Conservation (phyloP, 2,888 invertebrate genomes). For the Coelopa pilipes region DNA sequence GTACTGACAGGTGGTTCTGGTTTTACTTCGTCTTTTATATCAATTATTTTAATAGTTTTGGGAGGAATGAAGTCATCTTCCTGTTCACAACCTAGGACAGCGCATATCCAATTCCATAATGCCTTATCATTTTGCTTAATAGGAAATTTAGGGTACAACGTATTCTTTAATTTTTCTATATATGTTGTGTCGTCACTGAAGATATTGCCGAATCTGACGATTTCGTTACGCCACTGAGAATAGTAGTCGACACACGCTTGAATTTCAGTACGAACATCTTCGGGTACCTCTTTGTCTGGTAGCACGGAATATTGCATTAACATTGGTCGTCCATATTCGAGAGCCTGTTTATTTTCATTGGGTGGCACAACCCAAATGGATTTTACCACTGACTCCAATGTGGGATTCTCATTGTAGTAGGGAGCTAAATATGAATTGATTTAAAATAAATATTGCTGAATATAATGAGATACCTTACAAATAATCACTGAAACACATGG, state of each 20-base stretch:
- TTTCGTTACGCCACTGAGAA: constrained; percentile 73
- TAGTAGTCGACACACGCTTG: constrained; percentile 88
- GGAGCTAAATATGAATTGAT: constrained; percentile 72
- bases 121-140: constrained; percentile 81
- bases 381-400: constrained; percentile 83
- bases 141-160: constrained; percentile 83
- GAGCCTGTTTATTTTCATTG: constrained; percentile 86
- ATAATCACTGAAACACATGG: constrained; percentile 93
- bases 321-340: constrained; percentile 92
- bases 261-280: constrained; percentile 87
- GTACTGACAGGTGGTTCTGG: constrained; percentile 29
- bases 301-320: constrained; percentile 86
- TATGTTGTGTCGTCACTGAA: constrained; percentile 74
- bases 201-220: constrained; percentile 72
- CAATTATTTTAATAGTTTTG: constrained; percentile 63
- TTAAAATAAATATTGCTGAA: neutral
- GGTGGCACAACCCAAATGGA: constrained; percentile 98
- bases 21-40: constrained; percentile 54
- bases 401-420: constrained; percentile 82
- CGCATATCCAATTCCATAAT: constrained; percentile 82
- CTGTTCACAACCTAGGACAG: constrained; percentile 79
- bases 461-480: constrained; percentile 69
- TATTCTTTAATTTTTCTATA: constrained; percentile 86
- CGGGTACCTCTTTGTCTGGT: constrained; percentile 83
- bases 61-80: constrained; percentile 75